Base-by-base conservation (phyloP, 23 tunicate genomes). In the Oikopleura albicans region DNA sequence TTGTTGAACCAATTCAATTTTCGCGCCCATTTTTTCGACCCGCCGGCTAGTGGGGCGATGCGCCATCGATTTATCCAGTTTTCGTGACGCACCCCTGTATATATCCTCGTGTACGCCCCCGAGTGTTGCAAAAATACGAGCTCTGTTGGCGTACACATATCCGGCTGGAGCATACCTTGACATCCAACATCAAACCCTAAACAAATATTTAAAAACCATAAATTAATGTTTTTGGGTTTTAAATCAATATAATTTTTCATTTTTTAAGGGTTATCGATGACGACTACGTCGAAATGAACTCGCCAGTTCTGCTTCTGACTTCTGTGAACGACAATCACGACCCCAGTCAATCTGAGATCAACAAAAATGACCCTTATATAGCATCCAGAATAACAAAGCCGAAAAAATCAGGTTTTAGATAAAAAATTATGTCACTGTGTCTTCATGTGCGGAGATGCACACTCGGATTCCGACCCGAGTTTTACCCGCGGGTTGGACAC, bases 221-320 rank as follows among this genome's bases (percentile, higher is more conserved):
- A 49, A 22, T 22, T 8, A 49, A 22, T 8, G 59, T 8, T 8
- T n/a, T n/a, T n/a, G n/a, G n/a, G n/a, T n/a, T n/a, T n/a, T n/a
- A n/a, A n/a, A n/a, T 49, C 59, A 8, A 22, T 8, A 22, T 8
- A 8, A 49, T 49, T 71, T 71, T 71, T 71, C 31, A 2, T 16
- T 16, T 31, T 71, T 29, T 22, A 71, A 71, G 2, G 27, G 4
- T 29, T 12, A 29, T 16, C 79, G 35, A 71, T 71, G 79, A 71
- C 79, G 79, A 71, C 79, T 2, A 16, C 2, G 79, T 71, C 35
- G 27, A 12, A 71, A 12, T 2, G 79, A 71, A 71, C 79, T 2
- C 79, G 79, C 79, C 79, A 71, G 79, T 71, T 71, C 79, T 71
- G 79, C 79, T 71, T 71, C 79, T 71, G 79, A 71, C 37, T 31